These are phyloP conservation scores for Ovibos moschatus DNA, from an alignment of 2,113 vertebrate species.

Conservation along the genomic window DNA sequence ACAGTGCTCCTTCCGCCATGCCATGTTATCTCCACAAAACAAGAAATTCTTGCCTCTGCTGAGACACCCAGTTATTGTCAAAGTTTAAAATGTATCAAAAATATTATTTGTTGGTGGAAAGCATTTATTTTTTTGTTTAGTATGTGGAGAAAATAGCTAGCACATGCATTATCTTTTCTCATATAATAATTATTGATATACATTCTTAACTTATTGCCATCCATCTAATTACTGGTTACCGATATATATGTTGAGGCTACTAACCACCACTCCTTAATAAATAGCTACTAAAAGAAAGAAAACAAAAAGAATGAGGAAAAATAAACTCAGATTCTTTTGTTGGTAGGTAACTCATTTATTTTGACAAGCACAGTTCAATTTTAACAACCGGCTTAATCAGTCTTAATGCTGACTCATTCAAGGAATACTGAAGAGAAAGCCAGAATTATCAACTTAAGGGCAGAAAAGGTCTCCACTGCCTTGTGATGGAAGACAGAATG, in stretches of 20 bases:
- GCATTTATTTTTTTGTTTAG: not conserved
- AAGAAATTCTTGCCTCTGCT: not conserved
- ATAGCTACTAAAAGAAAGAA: not conserved
- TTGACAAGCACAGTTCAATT: slow-evolving; percentile 58
- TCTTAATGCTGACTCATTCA: slow-evolving; percentile 22
- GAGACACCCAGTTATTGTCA: not conserved
- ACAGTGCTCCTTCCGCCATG: not conserved
- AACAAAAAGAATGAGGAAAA: not conserved
- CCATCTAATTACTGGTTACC: not conserved
- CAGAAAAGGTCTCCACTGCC: not conserved
- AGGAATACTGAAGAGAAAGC: not conserved
- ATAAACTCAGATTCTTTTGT: not conserved
- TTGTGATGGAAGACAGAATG: not conserved
- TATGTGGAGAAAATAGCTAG: not conserved
- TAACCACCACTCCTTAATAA: not conserved
- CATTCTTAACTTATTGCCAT: not conserved
- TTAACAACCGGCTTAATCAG: slow-evolving; percentile 50
- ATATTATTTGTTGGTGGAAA: not conserved
- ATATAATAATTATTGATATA: not conserved
- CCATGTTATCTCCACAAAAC: not conserved
- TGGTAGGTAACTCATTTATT: slow-evolving; percentile 50
- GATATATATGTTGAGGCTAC: not conserved
- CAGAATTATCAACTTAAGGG: not conserved
- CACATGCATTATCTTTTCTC: not conserved
- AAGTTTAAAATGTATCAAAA: not conserved